Base-by-base conservation (phyloP, 2,797 vertebrate species). In the Sebastes steindachneri region DNA sequence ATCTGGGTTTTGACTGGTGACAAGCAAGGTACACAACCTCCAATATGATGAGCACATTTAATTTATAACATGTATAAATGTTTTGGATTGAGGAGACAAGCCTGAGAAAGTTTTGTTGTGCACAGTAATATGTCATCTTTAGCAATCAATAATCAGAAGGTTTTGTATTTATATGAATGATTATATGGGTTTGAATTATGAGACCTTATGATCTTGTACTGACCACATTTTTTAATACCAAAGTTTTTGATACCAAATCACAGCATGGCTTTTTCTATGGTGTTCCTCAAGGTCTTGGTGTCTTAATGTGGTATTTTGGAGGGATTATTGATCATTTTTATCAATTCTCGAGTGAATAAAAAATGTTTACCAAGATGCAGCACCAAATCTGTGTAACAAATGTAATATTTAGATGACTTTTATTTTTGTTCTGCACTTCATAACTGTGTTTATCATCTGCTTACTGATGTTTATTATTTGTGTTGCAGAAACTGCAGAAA, bases 1-100 rank as follows among this genome's bases (percentile, higher is more conserved):
- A 93, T 98, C 73, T 99, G 98, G 98, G 96, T 99, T 85, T 94
- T 99, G 65, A 99, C 98, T 1, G 98, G 98, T 12, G 98, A 99
- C 93, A 99, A 99, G 70, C 98, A 99, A 97, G 98, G 98, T 99
- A 91, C 86, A 66, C 1, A 19, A 57, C 3, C 41, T 7, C 4
- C 29, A 28, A 48, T n/a, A 7, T 6, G 4, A 45, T 57, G 17
- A 37, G 37, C 7, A 7, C 25, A 45, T 31, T 55, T 41, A 0
- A 31, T 45, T 31, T 3, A 21, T 15, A 21, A 65, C 10, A 12
- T n/a, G 14, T 37, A 25, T n/a, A n/a, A 26, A 23, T 37, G 6
- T 28, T 41, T 37, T 63, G 31, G 4, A 37, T 29, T 41, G 63
- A 2, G 35, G 19, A 48, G 31, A 57, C n/a, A 14, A 23, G 26